Percentiles rank a stretch among this genome's conserved stretches.
phyloP scores from a whole-genome alignment of 2,888 invertebrate species.

The Troilus luridus region DNA sequence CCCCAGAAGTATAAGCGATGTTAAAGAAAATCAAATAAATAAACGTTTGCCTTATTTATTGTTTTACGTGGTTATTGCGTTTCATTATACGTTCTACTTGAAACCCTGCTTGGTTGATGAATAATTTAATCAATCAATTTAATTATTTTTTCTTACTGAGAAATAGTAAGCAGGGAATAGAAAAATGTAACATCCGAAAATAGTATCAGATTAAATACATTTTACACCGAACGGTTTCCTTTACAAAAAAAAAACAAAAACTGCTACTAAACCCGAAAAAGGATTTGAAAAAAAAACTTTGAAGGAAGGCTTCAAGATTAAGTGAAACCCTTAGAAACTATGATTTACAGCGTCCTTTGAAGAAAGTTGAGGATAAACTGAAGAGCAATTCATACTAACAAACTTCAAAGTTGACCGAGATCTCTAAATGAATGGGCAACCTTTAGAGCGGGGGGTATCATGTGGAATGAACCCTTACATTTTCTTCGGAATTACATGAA shows the following conservation, averaged over 20 bases:
- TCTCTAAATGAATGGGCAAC: not conserved
- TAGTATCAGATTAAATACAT: not conserved
- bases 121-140: too few species aligned
- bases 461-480: constrained; percentile 5
- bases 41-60: too few species aligned
- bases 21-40: too few species aligned
- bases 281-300: not conserved
- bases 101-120: too few species aligned
- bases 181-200: not conserved
- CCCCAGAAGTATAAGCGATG: too few species aligned
- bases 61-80: too few species aligned
- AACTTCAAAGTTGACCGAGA: constrained; percentile 23
- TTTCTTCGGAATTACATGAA: not conserved
- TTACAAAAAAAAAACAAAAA: not conserved
- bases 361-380: constrained; percentile 43
- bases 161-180: not conserved
- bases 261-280: constrained; percentile 11
- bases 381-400: constrained; percentile 25
- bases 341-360: constrained; percentile 27
- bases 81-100: too few species aligned
- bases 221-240: not conserved
- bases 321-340: constrained; percentile 30
- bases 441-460: not conserved
- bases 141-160: too few species aligned
- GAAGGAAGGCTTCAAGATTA: not conserved